Base-by-base conservation (phyloP, 2,888 invertebrate genomes). In the Heliconius cydno region DNA sequence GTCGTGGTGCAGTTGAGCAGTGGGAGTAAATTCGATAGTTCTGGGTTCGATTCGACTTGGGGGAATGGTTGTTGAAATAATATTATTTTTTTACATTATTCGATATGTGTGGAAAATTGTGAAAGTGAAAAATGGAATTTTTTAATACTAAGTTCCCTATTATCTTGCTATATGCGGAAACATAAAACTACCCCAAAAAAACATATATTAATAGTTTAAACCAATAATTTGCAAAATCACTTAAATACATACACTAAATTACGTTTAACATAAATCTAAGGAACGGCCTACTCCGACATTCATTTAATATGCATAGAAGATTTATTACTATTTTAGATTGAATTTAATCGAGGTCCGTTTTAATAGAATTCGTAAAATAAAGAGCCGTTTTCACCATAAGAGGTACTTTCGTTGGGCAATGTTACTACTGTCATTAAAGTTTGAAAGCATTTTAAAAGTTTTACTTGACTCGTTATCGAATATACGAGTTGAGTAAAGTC, bases 221-320 rank as follows among this genome's bases (percentile, higher is more conserved):
- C 30, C 13, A 19, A 6, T 34, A 25, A 70, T 80, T 79, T 79
- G 81, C 81, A 76, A 82, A 82, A 81, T 83, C 76, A 80, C 34
- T 73, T 57, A 57, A 81, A 79, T 83, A 81, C 81, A 83, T 84
- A 81, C 81, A 83, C 79, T 80, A 77, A 80, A 79, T 82, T 66
- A 79, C 63, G 70, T 57, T 75, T 71, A 78, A 82, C 86, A 93
- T 94, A 94, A 94, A 94, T 93, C 92, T 87, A 86, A 86, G 84
- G 86, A 89, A 87, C 90, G 89, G 88, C 86, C 88, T 81, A 86
- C 85, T 84, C 90, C 85, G 90, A 91, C 92, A 87, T 92, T 92
- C 90, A 92, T 93, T 94, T 93, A 93, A 94, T 93, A 94, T 91
- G 91, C 91, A 90, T 90, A 88, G 90, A 92, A 93, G 93, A 94